Conservation (phyloP, 2,888 invertebrate species). For the Drosophila mercatorum region DNA sequence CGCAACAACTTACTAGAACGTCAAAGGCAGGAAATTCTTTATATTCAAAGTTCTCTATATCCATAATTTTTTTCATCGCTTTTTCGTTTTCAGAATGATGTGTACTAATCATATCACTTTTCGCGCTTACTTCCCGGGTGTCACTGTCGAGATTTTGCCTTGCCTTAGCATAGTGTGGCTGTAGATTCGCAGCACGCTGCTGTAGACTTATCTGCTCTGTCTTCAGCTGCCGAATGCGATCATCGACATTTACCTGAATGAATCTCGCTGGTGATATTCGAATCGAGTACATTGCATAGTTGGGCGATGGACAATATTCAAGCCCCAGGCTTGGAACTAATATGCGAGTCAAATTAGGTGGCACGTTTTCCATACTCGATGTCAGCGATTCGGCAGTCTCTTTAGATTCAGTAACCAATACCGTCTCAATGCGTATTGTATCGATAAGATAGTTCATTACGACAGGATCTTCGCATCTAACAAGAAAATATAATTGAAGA, state of each 20-base stretch:
- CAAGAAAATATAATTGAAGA: not conserved
- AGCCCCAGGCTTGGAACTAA: slow-evolving; percentile 88
- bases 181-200: slow-evolving; percentile 28
- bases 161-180: slow-evolving; percentile 25
- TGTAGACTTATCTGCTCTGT: slow-evolving; percentile 34
- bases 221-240: slow-evolving; percentile 85
- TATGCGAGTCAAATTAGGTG: slow-evolving; percentile 88
- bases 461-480: slow-evolving; percentile 89
- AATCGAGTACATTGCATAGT: slow-evolving; percentile 90
- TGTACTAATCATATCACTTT: slow-evolving; percentile 47
- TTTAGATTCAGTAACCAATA: slow-evolving; percentile 88
- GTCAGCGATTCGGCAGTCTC: slow-evolving; percentile 90
- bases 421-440: slow-evolving; percentile 89
- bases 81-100: slow-evolving; percentile 55
- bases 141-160: slow-evolving; percentile 15
- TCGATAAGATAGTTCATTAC: slow-evolving; percentile 95
- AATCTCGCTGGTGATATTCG: slow-evolving; percentile 86
- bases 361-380: slow-evolving; percentile 88
- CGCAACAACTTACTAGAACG: slow-evolving; percentile 69
- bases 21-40: slow-evolving; percentile 80
- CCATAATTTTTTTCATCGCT: slow-evolving; percentile 67
- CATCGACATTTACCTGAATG: slow-evolving; percentile 89
- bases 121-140: slow-evolving; percentile 32
- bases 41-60: slow-evolving; percentile 81
- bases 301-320: slow-evolving; percentile 90